Evolutionary conservation across 2,797 vertebrate genomes (phyloP), one percentile per base, ranked within the genome.

Genomic region (Prunella strophiata): DNA sequence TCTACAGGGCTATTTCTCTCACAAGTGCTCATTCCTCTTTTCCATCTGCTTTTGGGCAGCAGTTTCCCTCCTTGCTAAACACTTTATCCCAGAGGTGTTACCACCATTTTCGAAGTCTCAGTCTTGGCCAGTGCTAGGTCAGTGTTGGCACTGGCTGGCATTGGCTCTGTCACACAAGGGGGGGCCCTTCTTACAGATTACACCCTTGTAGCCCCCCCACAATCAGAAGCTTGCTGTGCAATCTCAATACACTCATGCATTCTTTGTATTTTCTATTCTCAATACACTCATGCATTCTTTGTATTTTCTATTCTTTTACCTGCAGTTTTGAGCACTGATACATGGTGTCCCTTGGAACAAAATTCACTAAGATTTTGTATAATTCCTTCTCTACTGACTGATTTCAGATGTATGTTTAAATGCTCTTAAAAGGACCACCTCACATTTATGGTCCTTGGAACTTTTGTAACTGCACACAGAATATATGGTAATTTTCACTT

Each of bases 51-150:
- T 12, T 80, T 45, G 4, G 9, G 5, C 15, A 43, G 23, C 32
- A n/a, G 6, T 9, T 68, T 54, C 18, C 6, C 15, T 9, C 10
- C 2, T 59, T 66, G 10, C 10, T 17, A 48, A 62, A 27, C 14
- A 18, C 1, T 7, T 52, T 38, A 26, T 76, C 23, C 7, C 27
- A 62, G 38, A 43, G 18, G 2, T 5, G 9, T 3, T 36, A 11
- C 5, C 16, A 40, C 42, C 3, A 4, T 26, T 9, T 1, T 16
- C 2, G 0, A 48, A 47, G 9, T 17, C 29, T 68, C 0, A 0
- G 5, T 7, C 4, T 27, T 34, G 34, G 11, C 7, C n/a, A 45
- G 29, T 2, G 12, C 8, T 4, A 3, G 8, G 19, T 34, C 8
- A 6, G 2, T 17, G 11, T 9, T 38, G 59, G 10, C 34, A 29